Base-by-base conservation (phyloP, 2,888 invertebrate species). In the Harpalus rufipes region DNA sequence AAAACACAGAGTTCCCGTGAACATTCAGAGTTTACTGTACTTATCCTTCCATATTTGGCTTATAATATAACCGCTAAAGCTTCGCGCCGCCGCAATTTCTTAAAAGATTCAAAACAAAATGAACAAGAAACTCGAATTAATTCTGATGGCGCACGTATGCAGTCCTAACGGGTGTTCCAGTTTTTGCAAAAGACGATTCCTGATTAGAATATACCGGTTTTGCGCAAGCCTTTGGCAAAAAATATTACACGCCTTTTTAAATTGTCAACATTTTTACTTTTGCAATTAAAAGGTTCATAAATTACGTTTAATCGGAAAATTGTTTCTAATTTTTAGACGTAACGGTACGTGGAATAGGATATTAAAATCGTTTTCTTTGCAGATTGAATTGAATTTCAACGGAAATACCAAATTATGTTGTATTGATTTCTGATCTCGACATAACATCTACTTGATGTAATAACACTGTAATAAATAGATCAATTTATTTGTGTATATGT, bases 191-290 rank as follows among this genome's bases (percentile, higher is more conserved):
- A 51, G 56, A 68, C 81, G 21, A 81, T 32, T 68, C 81, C 56
- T 81, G 81, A 81, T 81, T 81, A 68, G 81, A 81, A 81, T 81
- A 81, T 81, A 81, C 72, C 81, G 81, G 81, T 81, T 68, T 56
- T 32, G 61, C 80, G 61, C 59, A 79, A 25, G 59, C 12, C 61
- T 59, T 44, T 59, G 59, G 39, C 80, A 80, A 39, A 80, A 78
- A 61, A 80, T n/a, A 80, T 21, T n/a, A 12, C 8, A 79, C 18
- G 61, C 25, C 58, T 79, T 80, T 80, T 80, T 56, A 80, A 80
- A 61, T 80, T 41, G 41, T 39, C 41, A 16, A 14, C 61, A 80
- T 80, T 80, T 61, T 80, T 61, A 59, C 32, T 14, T 59, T 18
- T 61, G 61, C 80, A 80, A 80, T 80, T 61, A 80, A 41, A 61